Conservation (phyloP, 1,140 invertebrate genomes). For the Teleogryllus occipitalis region DNA sequence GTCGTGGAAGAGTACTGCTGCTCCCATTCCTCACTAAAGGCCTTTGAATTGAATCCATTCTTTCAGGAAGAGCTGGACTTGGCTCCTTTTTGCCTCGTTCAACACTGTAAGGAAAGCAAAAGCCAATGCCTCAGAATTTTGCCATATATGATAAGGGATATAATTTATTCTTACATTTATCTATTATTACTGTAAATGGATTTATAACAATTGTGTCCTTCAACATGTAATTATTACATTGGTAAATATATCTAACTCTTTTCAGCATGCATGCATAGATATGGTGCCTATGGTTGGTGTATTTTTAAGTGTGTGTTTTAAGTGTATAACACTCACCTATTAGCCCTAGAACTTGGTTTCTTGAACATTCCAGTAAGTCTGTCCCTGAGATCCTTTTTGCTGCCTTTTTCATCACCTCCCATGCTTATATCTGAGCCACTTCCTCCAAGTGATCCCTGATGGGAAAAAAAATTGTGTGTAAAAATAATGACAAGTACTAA, state of each 20-base stretch:
- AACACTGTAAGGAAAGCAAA: slow-evolving; percentile 14
- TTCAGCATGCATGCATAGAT: too few species aligned
- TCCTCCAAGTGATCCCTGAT: slow-evolving; percentile 35
- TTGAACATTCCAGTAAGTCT: slow-evolving; percentile 75
- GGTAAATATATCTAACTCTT: too few species aligned
- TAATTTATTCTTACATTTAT: too few species aligned
- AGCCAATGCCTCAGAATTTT: neutral
- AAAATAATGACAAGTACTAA: too few species aligned
- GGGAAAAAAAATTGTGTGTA: too few species aligned
- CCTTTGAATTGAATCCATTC: slow-evolving; percentile 22
- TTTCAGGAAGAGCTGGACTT: slow-evolving; percentile 15
- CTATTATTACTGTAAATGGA: too few species aligned
- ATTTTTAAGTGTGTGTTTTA: too few species aligned
- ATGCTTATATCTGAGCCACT: slow-evolving; percentile 71
- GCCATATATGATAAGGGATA: neutral
- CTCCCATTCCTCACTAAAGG: slow-evolving; percentile 23
- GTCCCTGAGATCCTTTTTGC: slow-evolving; percentile 63
- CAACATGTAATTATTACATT: too few species aligned
- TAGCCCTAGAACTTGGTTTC: slow-evolving; percentile 53
- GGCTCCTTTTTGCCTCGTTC: slow-evolving; percentile 20
- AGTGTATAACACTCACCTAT: slow-evolving; percentile 42
- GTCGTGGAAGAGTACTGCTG: slow-evolving; percentile 19
- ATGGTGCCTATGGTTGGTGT: too few species aligned
- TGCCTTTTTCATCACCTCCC: slow-evolving; percentile 48
- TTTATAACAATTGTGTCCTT: too few species aligned